Conservation (phyloP, 2,113 vertebrate species). For the Narcine bancroftii region DNA sequence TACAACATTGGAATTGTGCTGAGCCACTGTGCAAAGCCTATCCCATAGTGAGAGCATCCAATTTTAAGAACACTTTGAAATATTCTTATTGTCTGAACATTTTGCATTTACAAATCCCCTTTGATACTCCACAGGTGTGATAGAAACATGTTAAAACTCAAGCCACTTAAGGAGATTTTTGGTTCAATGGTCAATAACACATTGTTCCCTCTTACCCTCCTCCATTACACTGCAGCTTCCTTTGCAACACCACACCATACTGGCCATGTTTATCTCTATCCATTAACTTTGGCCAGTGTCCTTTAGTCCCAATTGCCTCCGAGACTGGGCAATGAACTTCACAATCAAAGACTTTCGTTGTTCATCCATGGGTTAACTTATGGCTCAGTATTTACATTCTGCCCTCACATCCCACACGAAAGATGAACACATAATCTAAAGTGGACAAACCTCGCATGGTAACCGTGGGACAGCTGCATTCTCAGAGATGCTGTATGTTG, state of each 20-base stretch:
- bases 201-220: too few species aligned
- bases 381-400: background rate
- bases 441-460: background rate
- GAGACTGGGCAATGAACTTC: background rate
- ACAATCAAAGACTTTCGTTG: too few species aligned
- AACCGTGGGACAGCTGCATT: background rate
- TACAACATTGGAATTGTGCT: too few species aligned
- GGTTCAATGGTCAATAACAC: background rate
- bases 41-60: too few species aligned
- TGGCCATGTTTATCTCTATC: background rate
- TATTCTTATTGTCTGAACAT: background rate
- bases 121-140: too few species aligned
- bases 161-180: background rate
- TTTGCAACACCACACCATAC: background rate
- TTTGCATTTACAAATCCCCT: background rate
- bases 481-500: background rate
- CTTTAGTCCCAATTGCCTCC: too few species aligned
- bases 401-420: background rate
- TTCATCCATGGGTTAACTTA: background rate
- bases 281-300: background rate
- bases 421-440: background rate
- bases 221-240: background rate
- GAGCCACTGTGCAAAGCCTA: too few species aligned
- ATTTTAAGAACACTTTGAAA: background rate
- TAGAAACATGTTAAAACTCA: too few species aligned